A percentile compares a stretch with the other conserved stretches of the same genome.
phyloP scores from a whole-genome alignment of 37 sponge, comb jelly and placozoan species.

The Theonella swinhoei region DNA sequence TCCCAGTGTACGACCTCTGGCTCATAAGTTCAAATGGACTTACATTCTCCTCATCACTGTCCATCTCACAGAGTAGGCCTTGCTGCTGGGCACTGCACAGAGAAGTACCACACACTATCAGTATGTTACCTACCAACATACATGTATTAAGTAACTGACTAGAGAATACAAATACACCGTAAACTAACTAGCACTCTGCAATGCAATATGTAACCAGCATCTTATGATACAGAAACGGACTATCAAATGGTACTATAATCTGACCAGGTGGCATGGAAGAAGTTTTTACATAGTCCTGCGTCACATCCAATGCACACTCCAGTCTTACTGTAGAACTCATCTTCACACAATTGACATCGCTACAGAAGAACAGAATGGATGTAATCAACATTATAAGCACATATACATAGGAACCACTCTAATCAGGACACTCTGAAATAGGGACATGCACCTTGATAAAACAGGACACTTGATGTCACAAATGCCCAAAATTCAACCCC shows the following conservation, averaged over 20 bases:
- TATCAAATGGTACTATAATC: no score
- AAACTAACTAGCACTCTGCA: no score
- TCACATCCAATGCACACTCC: constrained; percentile 91
- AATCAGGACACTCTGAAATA: no score
- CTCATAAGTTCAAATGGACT: background rate
- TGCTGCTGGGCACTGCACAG: constrained; percentile 79
- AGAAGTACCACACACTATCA: background rate
- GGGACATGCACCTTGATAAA: background rate
- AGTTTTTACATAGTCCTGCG: constrained; percentile 85
- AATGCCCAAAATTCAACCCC: no score
- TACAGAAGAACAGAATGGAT: background rate
- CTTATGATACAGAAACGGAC: no score
- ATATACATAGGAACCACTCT: no score
- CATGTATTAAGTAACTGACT: background rate
- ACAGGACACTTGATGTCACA: no score
- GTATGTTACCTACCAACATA: background rate
- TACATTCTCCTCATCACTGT: constrained; percentile 54
- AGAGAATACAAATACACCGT: background rate
- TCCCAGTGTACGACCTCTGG: no score
- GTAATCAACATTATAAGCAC: background rate
- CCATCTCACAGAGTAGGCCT: constrained; percentile 85
- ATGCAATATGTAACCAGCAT: no score
- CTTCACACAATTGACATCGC: constrained; percentile 81
- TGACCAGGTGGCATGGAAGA: constrained; percentile 95
- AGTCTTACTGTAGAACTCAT: constrained; percentile 39